Base-by-base conservation (phyloP, 37 sponge, comb jelly and placozoan genomes). In the Ianthella basta region DNA sequence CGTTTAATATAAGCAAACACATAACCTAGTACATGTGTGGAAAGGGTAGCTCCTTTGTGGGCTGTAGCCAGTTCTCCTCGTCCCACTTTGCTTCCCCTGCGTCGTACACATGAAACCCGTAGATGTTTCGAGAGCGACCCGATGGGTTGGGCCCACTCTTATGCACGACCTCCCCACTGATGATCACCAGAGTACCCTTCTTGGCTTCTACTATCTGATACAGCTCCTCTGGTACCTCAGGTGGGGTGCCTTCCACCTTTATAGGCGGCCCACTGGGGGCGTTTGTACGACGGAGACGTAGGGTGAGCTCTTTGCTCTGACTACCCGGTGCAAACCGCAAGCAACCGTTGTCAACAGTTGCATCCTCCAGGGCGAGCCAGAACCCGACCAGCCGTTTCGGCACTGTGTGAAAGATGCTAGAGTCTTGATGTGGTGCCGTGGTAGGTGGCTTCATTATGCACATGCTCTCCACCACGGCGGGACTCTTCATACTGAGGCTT, bases 341-440 rank as follows among this genome's bases (percentile, higher is more conserved):
- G 84, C 99, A 98, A 12, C 94, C 95, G 85, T 98, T 98, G 24
- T 96, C 95, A n/a, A 82, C 15, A 15, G 82, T 85, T 19, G 97
- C 99, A 59, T 98, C 99, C 41, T 98, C 99, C 55, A 98, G 73
- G 23, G 99, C 91, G 21, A 98, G 87, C 99, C 99, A 98, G 59
- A 94, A 90, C 27, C 99, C 99, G 13, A 91, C 34, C 54, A 98
- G 70, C 6, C 68, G 82, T 85, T 85, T 92, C 4, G 97, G 97
- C 15, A 82, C 85, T 16, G 99, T 96, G 87, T 96, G 84, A 21
- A 98, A 89, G 73, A 93, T 96, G 15, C 92, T 85, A 14, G 91
- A 91, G 84, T 98, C 99, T 73, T 93, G 93, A 73, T 98, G 99
- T 0, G 95, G 86, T 15, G 72, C 82, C 30, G 87, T 73, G 37